Evolutionary conservation across 2,888 invertebrate species (phyloP), one percentile per base, ranked within the genome.

Genomic region (Thera obeliscata): DNA sequence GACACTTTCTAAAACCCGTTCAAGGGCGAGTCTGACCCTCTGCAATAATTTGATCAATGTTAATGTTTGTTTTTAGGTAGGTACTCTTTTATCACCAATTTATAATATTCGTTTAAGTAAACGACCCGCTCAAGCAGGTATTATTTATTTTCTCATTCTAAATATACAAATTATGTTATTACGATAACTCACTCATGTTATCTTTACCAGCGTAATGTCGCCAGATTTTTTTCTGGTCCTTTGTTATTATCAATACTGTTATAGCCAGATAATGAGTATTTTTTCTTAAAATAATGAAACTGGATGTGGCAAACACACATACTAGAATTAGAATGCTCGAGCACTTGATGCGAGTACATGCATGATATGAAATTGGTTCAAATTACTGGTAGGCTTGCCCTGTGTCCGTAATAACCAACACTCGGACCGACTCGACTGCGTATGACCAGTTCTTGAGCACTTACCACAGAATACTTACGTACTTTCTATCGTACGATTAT

Each of bases 311-410:
- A 57, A 63, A 59, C 61, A 64, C 64, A 49, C 52, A 63, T 63
- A 65, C 58, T 67, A 66, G 56, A 59, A 70, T 73, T 65, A 74
- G 64, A 72, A 67, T 72, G 71, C 70, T 67, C 60, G 56, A 65
- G 68, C 55, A 72, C 61, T 70, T 70, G 68, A 66, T 68, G 65
- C 72, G 67, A 66, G 70, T 38, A 8, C 8, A 7, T 43, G 66
- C 71, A 73, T 68, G 58, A 73, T 71, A 66, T 78, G 67, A 78
- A 81, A 78, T 81, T 77, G 70, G 67, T 71, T 73, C 64, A 78
- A 79, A 82, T 82, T 79, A 76, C 78, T 65, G 66, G 63, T 63
- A 55, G 62, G 33, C 63, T 63, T 57, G 63, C 43, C 56, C 52
- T 59, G 63, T 59, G 63, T 38, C 50, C 56, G 69, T 73, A 72